phyloP scores from a whole-genome alignment of 64 coral and sea anemone genomes.

The Acropora yongei region DNA sequence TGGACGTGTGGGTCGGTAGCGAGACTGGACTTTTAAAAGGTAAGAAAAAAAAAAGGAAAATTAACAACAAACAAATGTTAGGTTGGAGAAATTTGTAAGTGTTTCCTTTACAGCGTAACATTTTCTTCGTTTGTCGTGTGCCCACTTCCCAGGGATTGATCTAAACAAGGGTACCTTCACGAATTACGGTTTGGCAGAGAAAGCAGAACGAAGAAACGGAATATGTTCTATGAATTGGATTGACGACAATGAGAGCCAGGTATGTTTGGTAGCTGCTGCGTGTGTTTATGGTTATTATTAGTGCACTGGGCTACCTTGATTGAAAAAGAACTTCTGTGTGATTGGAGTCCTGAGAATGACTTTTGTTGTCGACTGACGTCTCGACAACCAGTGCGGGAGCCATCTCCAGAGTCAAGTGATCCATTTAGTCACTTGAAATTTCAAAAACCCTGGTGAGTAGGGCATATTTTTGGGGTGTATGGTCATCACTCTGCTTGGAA shows the following conservation, averaged over 20 bases:
- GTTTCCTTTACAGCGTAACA: background rate
- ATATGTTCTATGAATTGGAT: constrained; percentile 91
- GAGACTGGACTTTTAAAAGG: constrained; percentile 92
- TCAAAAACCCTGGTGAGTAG: too few species aligned
- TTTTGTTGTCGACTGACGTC: too few species aligned
- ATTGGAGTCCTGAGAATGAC: too few species aligned
- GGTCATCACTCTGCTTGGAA: too few species aligned
- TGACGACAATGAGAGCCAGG: constrained; percentile 76
- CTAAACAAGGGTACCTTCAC: constrained; percentile 71
- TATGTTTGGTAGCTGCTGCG: constrained; percentile 1
- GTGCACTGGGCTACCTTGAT: too few species aligned
- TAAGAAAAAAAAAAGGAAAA: background rate
- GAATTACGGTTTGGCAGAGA: constrained; percentile 67
- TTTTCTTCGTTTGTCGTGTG: background rate
- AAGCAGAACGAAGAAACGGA: constrained; percentile 66
- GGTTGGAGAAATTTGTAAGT: background rate
- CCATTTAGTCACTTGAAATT: too few species aligned
- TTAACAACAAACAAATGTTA: background rate
- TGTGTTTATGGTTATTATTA: background rate
- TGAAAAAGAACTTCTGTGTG: too few species aligned
- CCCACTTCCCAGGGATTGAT: constrained; percentile 72
- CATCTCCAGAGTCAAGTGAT: too few species aligned
- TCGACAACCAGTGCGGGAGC: too few species aligned
- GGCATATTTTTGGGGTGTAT: too few species aligned
- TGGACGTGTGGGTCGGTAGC: constrained; percentile 94